These are phyloP conservation scores for cat (Felis catus) DNA, from an alignment of 2,113 vertebrate species.

Conservation along the genomic window F.catus_Fca126_mat1.0 CM031421.1:60807501-60808000, in stretches of 20 bases:
- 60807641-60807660: background rate
- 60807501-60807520: background rate
- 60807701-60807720: background rate
- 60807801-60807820: background rate
- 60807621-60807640: background rate
- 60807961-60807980: background rate
- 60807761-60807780: background rate
- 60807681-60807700: background rate
- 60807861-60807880: background rate
- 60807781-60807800: background rate
- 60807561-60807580: background rate
- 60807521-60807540: no score
- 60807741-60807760: background rate
- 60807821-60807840: background rate
- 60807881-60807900: background rate
- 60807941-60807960: background rate
- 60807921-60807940: background rate
- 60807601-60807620: background rate
- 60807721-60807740: background rate
- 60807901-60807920: background rate
- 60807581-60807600: background rate
- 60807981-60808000: background rate
- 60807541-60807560: background rate
- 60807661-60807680: background rate
- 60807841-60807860: background rate